Conservation (phyloP, 37 sponge, comb jelly and placozoan genomes). For the Eunapius fragilis region DNA sequence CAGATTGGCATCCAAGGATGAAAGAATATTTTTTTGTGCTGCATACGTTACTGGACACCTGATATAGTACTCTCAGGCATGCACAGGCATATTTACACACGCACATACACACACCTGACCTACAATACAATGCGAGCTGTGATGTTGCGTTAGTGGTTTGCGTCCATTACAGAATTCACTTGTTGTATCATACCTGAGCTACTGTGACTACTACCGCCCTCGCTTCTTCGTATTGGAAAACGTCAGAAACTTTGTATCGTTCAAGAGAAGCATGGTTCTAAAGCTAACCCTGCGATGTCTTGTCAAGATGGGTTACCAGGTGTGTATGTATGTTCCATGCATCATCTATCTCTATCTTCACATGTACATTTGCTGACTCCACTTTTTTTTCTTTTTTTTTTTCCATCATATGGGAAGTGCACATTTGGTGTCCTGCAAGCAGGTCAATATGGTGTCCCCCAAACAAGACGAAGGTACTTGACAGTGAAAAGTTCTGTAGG, state of each 20-base stretch:
- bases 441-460: slow-evolving; percentile 92
- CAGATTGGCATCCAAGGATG: neutral
- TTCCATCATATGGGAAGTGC: no score
- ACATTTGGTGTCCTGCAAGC: slow-evolving; percentile 93
- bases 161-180: slow-evolving; percentile 70
- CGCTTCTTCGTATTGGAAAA: slow-evolving; percentile 89
- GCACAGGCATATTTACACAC: no score
- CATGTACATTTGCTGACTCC: neutral
- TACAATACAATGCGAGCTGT: no score
- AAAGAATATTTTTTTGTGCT: no score
- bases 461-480: slow-evolving; percentile 81
- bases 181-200: slow-evolving; percentile 86
- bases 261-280: slow-evolving; percentile 90
- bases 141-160: no score
- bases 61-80: no score
- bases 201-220: slow-evolving; percentile 92
- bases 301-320: slow-evolving; percentile 89
- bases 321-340: slow-evolving; percentile 11
- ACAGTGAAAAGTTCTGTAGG: neutral
- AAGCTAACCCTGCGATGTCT: slow-evolving; percentile 89
- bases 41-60: no score
- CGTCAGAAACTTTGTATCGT: slow-evolving; percentile 95
- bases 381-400: no score
- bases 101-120: no score
- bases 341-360: no score